Percentiles rank a stretch among this genome's conserved stretches.
Evolutionary conservation across 1,140 invertebrate genomes (phyloP).

Genomic region (Aphidius gifuensis): DNA sequence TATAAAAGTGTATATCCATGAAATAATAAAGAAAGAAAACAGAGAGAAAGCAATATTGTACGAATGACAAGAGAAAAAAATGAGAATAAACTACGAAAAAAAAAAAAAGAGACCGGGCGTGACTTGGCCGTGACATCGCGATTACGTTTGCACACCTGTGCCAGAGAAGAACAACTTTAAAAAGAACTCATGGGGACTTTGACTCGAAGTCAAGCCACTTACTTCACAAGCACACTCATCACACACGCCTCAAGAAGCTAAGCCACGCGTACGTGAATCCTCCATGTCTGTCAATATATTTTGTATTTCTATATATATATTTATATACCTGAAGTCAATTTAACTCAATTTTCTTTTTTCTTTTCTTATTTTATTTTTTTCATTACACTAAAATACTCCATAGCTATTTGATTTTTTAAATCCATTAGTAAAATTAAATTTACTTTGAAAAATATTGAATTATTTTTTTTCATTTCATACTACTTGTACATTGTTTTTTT

Average conservation of each 20-base stretch:
- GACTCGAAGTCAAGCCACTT: constrained; percentile 37
- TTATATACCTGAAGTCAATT: constrained; percentile 10
- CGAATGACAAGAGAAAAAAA: constrained; percentile 8
- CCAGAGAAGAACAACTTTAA: background rate
- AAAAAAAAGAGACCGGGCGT: constrained; percentile 32
- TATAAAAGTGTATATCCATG: too few relatives aligned
- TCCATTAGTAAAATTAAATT: background rate
- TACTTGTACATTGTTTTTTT: too few relatives aligned
- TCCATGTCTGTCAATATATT: constrained; percentile 8
- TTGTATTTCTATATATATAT: background rate
- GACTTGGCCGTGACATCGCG: constrained; percentile 51
- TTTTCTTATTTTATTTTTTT: background rate
- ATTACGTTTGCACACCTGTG: constrained; percentile 53
- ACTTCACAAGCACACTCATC: constrained; percentile 42
- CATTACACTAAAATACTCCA: too few relatives aligned
- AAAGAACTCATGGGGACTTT: constrained; percentile 17
- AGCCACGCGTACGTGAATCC: constrained; percentile 23
- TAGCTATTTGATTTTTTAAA: too few relatives aligned
- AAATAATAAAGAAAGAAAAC: constrained; percentile 2
- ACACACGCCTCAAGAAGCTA: constrained; percentile 31
- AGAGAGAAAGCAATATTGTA: background rate
- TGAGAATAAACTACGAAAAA: constrained; percentile 23
- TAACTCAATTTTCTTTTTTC: constrained; percentile 24
- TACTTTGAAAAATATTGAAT: background rate
- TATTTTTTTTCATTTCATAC: too few relatives aligned